Conservation (phyloP, 2,113 vertebrate genomes). For the Trachemys scripta region DNA sequence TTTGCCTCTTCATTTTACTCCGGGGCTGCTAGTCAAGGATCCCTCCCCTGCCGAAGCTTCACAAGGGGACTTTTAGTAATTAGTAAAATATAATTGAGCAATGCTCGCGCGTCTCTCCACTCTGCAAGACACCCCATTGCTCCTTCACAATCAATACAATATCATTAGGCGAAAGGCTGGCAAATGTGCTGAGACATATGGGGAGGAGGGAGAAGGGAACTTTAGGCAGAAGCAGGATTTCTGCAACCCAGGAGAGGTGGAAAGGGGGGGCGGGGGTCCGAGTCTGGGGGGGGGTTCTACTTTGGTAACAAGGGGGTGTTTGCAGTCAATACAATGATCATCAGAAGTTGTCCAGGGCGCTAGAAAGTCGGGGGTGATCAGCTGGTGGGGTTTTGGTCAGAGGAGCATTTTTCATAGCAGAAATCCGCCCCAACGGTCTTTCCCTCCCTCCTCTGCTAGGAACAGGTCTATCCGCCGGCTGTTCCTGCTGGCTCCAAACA, state of each 20-base stretch:
- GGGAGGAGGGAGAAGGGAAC: not conserved
- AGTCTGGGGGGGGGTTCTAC: not conserved
- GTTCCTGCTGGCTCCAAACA: not conserved
- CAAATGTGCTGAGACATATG: conserved; percentile 30
- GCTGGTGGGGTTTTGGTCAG: too few species aligned
- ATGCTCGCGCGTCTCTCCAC: conserved; percentile 8
- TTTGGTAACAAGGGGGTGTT: not conserved
- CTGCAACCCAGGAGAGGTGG: not conserved
- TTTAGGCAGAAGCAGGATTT: not conserved
- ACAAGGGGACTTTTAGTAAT: conserved; percentile 71
- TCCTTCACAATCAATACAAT: conserved; percentile 73
- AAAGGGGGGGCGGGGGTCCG: not conserved
- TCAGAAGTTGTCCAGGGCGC: not conserved
- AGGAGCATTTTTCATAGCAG: too few species aligned
- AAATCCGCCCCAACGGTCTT: too few species aligned
- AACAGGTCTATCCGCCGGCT: too few species aligned
- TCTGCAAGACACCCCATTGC: conserved; percentile 36
- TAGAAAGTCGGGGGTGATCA: not conserved
- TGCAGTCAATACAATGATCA: not conserved
- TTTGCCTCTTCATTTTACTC: not conserved
- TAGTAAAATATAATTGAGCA: conserved; percentile 81
- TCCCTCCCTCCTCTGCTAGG: too few species aligned
- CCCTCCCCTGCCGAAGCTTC: conserved; percentile 15
- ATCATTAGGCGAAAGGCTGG: conserved; percentile 79
- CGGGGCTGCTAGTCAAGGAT: not conserved